A percentile compares a stretch with the other conserved stretches of the same genome.
Conservation (phyloP, 2,113 vertebrate species). For the Mormoops blainvillei region DNA sequence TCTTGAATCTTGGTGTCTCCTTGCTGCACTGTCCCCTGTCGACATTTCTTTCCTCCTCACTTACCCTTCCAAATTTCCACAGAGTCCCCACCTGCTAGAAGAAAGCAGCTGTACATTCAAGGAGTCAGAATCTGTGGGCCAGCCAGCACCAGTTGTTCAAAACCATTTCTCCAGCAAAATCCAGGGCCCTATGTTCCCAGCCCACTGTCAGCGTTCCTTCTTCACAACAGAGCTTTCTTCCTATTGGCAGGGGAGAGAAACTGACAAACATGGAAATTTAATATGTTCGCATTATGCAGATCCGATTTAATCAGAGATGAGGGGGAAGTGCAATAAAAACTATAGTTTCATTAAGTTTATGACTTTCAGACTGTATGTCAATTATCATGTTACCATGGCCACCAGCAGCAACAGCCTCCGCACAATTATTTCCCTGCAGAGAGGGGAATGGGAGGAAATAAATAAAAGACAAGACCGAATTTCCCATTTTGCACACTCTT, state of each 20-base stretch:
- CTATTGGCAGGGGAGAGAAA: conserved; percentile 63
- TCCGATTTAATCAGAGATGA: conserved; percentile 86
- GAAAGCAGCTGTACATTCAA: background rate
- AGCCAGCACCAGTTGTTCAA: too few species aligned
- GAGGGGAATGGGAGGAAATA: background rate
- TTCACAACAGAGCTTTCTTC: conserved; percentile 62
- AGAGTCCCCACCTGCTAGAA: background rate
- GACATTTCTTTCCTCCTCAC: background rate
- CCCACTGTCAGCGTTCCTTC: conserved; percentile 49
- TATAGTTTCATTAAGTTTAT: conserved; percentile 87
- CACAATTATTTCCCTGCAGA: conserved; percentile 47
- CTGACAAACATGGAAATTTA: conserved; percentile 83
- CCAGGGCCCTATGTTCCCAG: conserved; percentile 36
- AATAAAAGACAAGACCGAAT: background rate
- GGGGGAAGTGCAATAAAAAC: conserved; percentile 82
- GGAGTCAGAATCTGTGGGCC: conserved; percentile 4
- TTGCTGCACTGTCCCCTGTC: background rate
- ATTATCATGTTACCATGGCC: conserved; percentile 79
- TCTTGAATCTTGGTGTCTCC: background rate
- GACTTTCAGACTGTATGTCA: conserved; percentile 78
- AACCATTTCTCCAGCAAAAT: conserved; percentile 51
- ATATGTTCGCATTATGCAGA: conserved; percentile 86
- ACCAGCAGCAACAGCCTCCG: conserved; percentile 69
- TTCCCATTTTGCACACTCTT: background rate
- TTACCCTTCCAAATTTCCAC: background rate